phyloP scores from a whole-genome alignment of 2,888 invertebrate species.

The Megalurothrips usitatus region DNA sequence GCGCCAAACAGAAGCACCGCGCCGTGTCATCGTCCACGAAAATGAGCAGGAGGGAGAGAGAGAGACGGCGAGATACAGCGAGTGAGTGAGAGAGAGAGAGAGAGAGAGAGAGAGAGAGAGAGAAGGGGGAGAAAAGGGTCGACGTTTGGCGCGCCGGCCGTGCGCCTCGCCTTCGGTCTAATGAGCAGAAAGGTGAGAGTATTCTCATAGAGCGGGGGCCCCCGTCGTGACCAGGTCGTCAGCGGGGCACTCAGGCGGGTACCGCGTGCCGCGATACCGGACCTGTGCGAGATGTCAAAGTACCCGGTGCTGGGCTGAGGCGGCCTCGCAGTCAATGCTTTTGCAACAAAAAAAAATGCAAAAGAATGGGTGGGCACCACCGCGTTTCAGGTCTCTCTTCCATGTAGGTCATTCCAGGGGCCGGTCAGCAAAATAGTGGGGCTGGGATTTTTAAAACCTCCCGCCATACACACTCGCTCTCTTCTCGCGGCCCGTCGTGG shows the following conservation, averaged over 20 bases:
- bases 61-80: no score
- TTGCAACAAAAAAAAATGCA: background rate
- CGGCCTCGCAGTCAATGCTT: background rate
- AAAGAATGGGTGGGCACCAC: no score
- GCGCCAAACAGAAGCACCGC: conserved; percentile 6
- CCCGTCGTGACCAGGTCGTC: no score
- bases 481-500: background rate
- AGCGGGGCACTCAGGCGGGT: background rate
- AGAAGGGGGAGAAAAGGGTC: background rate
- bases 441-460: no score
- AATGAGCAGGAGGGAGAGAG: background rate
- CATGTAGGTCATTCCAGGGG: no score
- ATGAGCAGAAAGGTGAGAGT: conserved; percentile 24
- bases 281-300: background rate
- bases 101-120: background rate
- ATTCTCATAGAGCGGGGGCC: background rate
- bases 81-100: background rate
- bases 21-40: background rate
- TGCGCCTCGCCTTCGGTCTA: background rate
- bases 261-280: background rate
- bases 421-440: no score
- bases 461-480: no score
- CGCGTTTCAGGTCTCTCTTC: no score
- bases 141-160: no score
- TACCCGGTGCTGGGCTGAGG: background rate